Evolutionary conservation across 2,797 vertebrate genomes (phyloP).

Genomic region (Xenentodon cancila): DNA sequence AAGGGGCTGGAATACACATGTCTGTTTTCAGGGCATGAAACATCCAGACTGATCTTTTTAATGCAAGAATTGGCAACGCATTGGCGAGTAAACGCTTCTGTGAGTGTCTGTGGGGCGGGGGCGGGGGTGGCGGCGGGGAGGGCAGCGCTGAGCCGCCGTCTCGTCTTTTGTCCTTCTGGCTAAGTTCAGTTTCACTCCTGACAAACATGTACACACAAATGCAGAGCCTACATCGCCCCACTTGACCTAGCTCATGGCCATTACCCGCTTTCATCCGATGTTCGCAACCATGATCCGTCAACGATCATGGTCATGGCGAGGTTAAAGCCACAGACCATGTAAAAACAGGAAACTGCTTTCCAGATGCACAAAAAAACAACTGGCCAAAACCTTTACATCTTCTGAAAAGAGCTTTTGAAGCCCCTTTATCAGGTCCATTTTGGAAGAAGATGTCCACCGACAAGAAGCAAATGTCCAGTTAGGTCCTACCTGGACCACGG

Average conservation of each 20-base stretch:
- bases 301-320: slow-evolving; percentile 36
- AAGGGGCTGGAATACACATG: slow-evolving; percentile 8
- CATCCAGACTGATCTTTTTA: slow-evolving; percentile 40
- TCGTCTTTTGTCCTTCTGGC: slow-evolving; percentile 68
- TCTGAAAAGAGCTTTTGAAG: too few relatives aligned
- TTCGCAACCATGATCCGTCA: slow-evolving; percentile 38
- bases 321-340: slow-evolving; percentile 27
- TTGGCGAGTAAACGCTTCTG: slow-evolving; percentile 26
- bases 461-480: too few relatives aligned
- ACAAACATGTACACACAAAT: slow-evolving; percentile 28
- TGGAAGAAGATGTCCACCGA: too few relatives aligned
- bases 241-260: slow-evolving; percentile 64
- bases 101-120: slow-evolving; percentile 47
- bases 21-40: slow-evolving; percentile 33
- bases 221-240: slow-evolving; percentile 19
- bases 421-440: too few relatives aligned
- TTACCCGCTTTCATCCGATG: slow-evolving; percentile 52
- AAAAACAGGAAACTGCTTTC: too few relatives aligned
- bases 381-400: too few relatives aligned
- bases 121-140: slow-evolving; percentile 42
- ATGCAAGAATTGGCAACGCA: slow-evolving; percentile 29
- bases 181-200: slow-evolving; percentile 51
- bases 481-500: too few relatives aligned
- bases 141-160: slow-evolving; percentile 60
- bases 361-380: too few relatives aligned